These are phyloP conservation scores for Scaptodrosophila latifasciaeformis DNA, from an alignment of 2,888 invertebrate species.

Conservation along the genomic window DNA sequence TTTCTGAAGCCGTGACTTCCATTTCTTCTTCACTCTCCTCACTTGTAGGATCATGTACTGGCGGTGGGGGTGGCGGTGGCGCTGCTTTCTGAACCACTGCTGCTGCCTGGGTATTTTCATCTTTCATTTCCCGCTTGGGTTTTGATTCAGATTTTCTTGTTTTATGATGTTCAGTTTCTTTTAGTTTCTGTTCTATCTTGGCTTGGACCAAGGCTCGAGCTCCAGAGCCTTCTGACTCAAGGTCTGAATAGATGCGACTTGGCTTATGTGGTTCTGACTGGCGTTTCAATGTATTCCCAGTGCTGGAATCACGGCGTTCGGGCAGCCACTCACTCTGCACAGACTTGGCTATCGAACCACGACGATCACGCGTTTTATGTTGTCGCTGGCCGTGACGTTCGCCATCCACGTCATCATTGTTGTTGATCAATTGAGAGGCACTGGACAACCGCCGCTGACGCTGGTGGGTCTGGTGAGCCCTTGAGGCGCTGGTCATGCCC, in stretches of 20 bases:
- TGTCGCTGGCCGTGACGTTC: conserved; percentile 42
- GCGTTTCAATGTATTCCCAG: conserved; percentile 43
- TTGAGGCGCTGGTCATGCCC: conserved; percentile 56
- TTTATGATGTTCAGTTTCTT: conserved; percentile 50
- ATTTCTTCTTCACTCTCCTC: conserved; percentile 46
- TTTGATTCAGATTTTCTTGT: conserved; percentile 26
- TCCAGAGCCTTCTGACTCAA: conserved; percentile 74
- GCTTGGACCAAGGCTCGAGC: conserved; percentile 74
- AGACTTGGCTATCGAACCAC: conserved; percentile 67
- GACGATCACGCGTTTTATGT: conserved; percentile 55
- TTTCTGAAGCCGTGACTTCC: conserved; percentile 33
- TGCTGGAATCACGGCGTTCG: conserved; percentile 46
- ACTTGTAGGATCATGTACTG: conserved; percentile 12
- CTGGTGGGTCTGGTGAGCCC: conserved; percentile 50
- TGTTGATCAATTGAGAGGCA: conserved; percentile 66
- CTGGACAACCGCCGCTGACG: conserved; percentile 67
- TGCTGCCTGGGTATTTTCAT: conserved; percentile 49
- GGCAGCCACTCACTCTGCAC: conserved; percentile 70
- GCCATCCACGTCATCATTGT: conserved; percentile 58
- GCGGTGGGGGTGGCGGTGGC: background rate
- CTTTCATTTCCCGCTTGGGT: conserved; percentile 42
- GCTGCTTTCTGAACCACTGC: conserved; percentile 40
- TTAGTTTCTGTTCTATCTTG: conserved; percentile 74
- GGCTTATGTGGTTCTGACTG: conserved; percentile 44
- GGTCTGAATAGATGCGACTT: conserved; percentile 70